Evolutionary conservation across 2,797 vertebrate genomes (phyloP).

Genomic region (Basileuterus tristriatus): DNA sequence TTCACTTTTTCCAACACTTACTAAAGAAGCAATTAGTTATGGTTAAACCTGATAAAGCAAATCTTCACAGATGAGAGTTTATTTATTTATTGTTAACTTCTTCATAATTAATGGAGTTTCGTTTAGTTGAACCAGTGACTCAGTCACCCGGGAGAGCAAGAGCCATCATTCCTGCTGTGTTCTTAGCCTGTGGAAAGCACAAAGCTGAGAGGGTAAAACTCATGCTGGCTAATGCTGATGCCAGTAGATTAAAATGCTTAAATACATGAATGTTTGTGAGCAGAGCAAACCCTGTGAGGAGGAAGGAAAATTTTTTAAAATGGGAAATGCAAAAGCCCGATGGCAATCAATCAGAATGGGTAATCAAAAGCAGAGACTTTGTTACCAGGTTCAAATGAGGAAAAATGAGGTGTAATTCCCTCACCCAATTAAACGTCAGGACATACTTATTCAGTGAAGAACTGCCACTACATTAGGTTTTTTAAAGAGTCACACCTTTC

Average conservation of each 20-base stretch:
- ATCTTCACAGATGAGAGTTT: not conserved
- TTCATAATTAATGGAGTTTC: slow-evolving; percentile 30
- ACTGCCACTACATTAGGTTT: not conserved
- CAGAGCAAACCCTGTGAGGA: not conserved
- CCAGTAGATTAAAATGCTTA: not conserved
- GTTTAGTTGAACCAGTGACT: slow-evolving; percentile 13
- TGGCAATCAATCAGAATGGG: not conserved
- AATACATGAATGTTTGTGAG: not conserved
- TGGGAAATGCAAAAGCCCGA: not conserved
- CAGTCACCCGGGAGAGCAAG: not conserved
- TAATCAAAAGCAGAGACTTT: not conserved
- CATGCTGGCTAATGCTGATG: not conserved
- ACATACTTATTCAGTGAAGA: not conserved
- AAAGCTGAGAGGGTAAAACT: not conserved
- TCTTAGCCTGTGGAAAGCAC: not conserved
- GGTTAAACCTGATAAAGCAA: not conserved
- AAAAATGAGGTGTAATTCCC: not conserved
- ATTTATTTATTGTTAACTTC: not conserved
- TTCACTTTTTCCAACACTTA: not conserved
- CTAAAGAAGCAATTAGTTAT: not conserved
- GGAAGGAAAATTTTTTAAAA: not conserved
- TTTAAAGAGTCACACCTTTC: not conserved
- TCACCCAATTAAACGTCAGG: not conserved
- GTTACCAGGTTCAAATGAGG: not conserved
- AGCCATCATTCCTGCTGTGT: not conserved